These are phyloP conservation scores for Sarcophaga subvicina DNA, from an alignment of 2,888 invertebrate species.

Conservation along the genomic window DNA sequence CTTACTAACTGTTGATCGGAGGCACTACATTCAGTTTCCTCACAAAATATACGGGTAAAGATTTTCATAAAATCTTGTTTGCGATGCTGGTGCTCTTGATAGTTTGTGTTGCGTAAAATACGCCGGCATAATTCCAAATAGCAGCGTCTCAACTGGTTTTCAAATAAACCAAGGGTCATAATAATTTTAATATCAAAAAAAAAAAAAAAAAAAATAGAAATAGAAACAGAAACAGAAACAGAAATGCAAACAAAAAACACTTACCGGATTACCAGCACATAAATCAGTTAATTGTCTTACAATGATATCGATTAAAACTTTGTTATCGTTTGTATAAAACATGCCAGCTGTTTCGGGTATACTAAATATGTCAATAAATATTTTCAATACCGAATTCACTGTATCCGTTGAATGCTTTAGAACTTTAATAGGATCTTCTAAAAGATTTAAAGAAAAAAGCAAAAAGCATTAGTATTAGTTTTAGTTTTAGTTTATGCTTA, in stretches of 20 bases:
- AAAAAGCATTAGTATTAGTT: too few relatives aligned
- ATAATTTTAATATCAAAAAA: neutral
- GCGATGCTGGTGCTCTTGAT: conserved; percentile 90
- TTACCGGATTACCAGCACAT: conserved; percentile 92
- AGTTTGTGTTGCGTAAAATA: conserved; percentile 91
- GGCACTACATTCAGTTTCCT: conserved; percentile 89
- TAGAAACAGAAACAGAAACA: neutral
- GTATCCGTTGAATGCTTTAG: conserved; percentile 90
- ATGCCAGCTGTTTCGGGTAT: conserved; percentile 90
- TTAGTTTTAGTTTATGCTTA: neutral
- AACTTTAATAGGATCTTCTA: conserved; percentile 94
- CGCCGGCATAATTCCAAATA: conserved; percentile 91
- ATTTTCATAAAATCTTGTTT: conserved; percentile 91
- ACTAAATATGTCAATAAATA: conserved; percentile 93
- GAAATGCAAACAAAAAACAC: conserved; percentile 45
- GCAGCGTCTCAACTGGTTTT: conserved; percentile 86
- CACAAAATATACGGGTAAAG: conserved; percentile 93
- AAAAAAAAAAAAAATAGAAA: neutral
- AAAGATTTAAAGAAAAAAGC: conserved; percentile 69
- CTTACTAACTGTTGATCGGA: conserved; percentile 90
- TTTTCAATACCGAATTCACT: conserved; percentile 93
- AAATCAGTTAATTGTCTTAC: conserved; percentile 95
- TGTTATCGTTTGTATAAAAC: conserved; percentile 97
- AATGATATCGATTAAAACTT: conserved; percentile 96
- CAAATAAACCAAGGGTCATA: conserved; percentile 26